phyloP scores from a whole-genome alignment of 2,888 invertebrate genomes.

The Gymnocheta viridis region DNA sequence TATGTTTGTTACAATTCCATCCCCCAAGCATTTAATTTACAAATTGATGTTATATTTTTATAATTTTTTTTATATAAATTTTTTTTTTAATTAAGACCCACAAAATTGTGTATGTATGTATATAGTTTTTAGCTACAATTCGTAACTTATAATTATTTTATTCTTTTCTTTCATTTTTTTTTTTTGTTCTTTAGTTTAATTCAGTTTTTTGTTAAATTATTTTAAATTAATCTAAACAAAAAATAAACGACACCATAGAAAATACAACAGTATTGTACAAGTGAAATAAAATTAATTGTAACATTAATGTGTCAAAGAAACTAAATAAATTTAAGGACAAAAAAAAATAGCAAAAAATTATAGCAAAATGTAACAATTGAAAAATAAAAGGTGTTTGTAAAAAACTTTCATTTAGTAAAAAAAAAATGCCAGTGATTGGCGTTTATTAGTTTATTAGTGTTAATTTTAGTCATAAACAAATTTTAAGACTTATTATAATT shows the following conservation, averaged over 20 bases:
- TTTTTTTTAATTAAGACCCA: constrained; percentile 51
- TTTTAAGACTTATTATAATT: constrained; percentile 51
- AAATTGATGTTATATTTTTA: neutral
- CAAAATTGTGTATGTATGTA: constrained; percentile 57
- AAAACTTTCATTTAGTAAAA: constrained; percentile 23
- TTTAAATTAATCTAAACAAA: constrained; percentile 28
- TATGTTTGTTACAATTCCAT: constrained; percentile 40
- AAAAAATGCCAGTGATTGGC: constrained; percentile 24
- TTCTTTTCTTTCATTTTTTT: neutral
- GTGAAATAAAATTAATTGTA: constrained; percentile 51
- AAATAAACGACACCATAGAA: constrained; percentile 66
- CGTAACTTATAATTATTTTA: constrained; percentile 73
- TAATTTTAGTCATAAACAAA: constrained; percentile 42
- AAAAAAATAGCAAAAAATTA: constrained; percentile 53
- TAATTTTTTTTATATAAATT: neutral
- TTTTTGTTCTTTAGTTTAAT: constrained; percentile 42
- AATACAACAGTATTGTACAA: constrained; percentile 68
- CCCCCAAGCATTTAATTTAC: constrained; percentile 46
- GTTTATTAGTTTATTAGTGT: constrained; percentile 43
- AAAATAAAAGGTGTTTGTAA: constrained; percentile 56
- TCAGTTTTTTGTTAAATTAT: constrained; percentile 54
- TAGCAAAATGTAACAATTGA: constrained; percentile 37
- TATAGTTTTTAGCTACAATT: constrained; percentile 71
- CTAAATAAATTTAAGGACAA: constrained; percentile 34
- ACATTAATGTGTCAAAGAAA: constrained; percentile 59